These are phyloP conservation scores for Chrysopilus asiliformis DNA, from an alignment of 2,888 invertebrate species.

Conservation along the genomic window DNA sequence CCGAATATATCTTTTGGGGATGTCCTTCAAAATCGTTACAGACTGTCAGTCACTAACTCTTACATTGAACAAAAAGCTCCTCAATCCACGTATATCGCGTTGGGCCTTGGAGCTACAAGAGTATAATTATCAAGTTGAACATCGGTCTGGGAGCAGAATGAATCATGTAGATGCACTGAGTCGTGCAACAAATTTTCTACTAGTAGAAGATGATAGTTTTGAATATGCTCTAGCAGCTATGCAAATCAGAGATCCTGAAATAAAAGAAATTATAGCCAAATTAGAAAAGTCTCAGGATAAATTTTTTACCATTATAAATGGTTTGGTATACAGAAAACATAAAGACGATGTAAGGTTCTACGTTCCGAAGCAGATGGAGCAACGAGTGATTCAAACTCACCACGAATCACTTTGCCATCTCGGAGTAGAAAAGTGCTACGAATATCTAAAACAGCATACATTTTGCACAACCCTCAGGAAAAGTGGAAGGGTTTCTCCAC, in stretches of 20 bases:
- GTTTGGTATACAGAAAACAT: conserved; percentile 10
- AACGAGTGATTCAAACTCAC: conserved; percentile 14
- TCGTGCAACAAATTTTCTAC: conserved; percentile 10
- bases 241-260: conserved; percentile 15
- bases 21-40: too few species aligned
- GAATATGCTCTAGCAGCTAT: conserved; percentile 12
- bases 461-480: background rate
- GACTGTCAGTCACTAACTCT: too few species aligned
- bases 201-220: conserved; percentile 10
- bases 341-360: conserved; percentile 9
- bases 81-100: too few species aligned
- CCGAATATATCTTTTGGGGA: too few species aligned
- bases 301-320: conserved; percentile 10
- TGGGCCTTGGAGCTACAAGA: conserved; percentile 15
- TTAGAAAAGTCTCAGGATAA: conserved; percentile 13
- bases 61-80: too few species aligned
- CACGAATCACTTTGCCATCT: too few species aligned
- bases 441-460: background rate
- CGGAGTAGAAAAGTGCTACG: background rate
- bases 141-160: conserved; percentile 18
- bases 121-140: conserved; percentile 16
- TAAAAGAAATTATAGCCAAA: conserved; percentile 14
- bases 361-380: conserved; percentile 17
- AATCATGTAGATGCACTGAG: conserved; percentile 23
- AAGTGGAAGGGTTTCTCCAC: too few species aligned